Conservation (phyloP, 2,888 invertebrate genomes). For the Ernsta delagoae region DNA sequence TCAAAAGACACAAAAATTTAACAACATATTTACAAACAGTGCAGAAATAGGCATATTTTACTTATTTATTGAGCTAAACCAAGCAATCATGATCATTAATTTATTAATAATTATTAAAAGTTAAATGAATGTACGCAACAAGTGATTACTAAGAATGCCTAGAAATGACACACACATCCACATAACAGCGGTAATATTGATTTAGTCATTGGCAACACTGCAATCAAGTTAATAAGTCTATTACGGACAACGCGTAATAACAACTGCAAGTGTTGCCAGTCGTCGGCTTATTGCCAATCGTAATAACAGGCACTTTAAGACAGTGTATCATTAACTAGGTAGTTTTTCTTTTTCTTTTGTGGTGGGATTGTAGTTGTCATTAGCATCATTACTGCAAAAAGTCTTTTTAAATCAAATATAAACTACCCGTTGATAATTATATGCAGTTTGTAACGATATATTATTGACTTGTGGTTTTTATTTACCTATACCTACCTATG, state of each 20-base stretch:
- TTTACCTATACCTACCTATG: too few species aligned
- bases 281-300: constrained; percentile 27
- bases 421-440: too few species aligned
- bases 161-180: constrained; percentile 8
- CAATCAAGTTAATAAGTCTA: constrained; percentile 28
- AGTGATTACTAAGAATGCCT: neutral
- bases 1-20: too few species aligned
- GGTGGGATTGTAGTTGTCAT: neutral
- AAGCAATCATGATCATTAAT: too few species aligned
- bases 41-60: too few species aligned
- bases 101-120: neutral
- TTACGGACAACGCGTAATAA: constrained; percentile 22
- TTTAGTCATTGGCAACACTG: constrained; percentile 20
- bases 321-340: neutral
- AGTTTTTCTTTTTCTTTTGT: neutral
- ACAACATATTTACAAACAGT: too few species aligned
- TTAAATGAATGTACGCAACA: neutral
- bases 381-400: neutral
- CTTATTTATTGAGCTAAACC: too few species aligned
- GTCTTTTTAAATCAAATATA: too few species aligned
- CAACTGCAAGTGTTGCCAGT: constrained; percentile 28
- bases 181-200: constrained; percentile 15
- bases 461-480: too few species aligned
- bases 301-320: constrained; percentile 24
- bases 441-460: too few species aligned